Conservation (phyloP, 2,888 invertebrate species). For the Aelia acuminata region DNA sequence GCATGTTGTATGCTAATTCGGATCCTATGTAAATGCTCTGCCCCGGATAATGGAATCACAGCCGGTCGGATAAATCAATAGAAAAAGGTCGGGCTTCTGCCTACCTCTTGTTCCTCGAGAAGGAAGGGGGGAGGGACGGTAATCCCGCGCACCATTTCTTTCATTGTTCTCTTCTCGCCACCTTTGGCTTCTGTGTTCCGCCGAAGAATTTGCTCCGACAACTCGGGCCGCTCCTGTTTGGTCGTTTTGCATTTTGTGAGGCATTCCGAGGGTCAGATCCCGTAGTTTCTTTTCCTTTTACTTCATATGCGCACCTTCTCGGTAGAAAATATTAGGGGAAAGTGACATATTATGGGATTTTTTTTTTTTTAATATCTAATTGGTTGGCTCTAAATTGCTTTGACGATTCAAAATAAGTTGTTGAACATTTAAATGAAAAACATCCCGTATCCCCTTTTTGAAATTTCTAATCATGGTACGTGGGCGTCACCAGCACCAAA, state of each 20-base stretch:
- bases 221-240: not conserved
- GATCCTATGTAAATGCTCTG: conserved; percentile 33
- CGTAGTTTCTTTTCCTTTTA: not conserved
- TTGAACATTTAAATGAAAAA: no score
- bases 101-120: not conserved
- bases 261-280: not conserved
- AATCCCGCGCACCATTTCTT: conserved; percentile 39
- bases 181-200: not conserved
- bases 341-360: no score
- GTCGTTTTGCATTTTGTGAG: not conserved
- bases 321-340: no score
- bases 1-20: conserved; percentile 56
- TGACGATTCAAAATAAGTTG: no score
- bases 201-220: conserved; percentile 28
- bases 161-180: conserved; percentile 44
- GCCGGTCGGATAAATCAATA: conserved; percentile 36
- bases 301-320: no score
- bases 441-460: no score
- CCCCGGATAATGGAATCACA: not conserved
- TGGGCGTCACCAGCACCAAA: no score
- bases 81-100: conserved; percentile 19
- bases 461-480: no score
- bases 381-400: no score
- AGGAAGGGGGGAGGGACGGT: not conserved
- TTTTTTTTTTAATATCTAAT: no score